Evolutionary conservation across 2,797 vertebrate species (phyloP), one percentile per base, ranked within the genome.

Genomic region (Cirrhinus mrigala): DNA sequence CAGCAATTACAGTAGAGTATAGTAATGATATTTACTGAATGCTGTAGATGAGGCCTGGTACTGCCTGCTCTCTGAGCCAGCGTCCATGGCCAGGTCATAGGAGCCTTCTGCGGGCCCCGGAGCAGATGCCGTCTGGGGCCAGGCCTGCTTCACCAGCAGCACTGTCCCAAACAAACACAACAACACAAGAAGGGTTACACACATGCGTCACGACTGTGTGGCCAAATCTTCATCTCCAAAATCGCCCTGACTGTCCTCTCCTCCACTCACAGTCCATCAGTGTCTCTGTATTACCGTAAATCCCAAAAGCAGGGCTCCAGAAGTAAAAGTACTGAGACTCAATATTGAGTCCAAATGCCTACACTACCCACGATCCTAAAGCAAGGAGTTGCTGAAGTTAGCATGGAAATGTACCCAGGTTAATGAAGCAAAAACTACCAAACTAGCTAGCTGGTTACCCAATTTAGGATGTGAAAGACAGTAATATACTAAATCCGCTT

Each of bases 91-190:
- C 94, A 97, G 96, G 94, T 97, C 96, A 95, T 96, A 97, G 93
- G 96, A 96, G 90, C 96, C 96, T 94, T 97, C 96, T 24, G 95
- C 95, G 92, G 96, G 92, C 92, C 96, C 96, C 90, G 96, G 95
- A 91, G 96, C 96, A 18, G 95, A 94, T 46, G 95, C 94, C 88
- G 94, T 96, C 95, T 97, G 96, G 89, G 96, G 96, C 96, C 96
- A 97, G 92, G 96, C 95, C 94, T 97, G 96, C 93, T 97, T 97
- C 96, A 97, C 96, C 96, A 97, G 95, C 92, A 97, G 96, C 82
- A 96, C 96, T 90, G 96, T 96, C 96, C 89, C 92, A 94, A 79
- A 94, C 85, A 89, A 89, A 93, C 92, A 96, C 90, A 87, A 90
- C 82, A 89, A 84, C 83, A 94, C 93, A 94, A 90, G 91, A 87